Conservation (phyloP, 2,113 vertebrate species). For the Lycocorax pyrrhopterus region DNA sequence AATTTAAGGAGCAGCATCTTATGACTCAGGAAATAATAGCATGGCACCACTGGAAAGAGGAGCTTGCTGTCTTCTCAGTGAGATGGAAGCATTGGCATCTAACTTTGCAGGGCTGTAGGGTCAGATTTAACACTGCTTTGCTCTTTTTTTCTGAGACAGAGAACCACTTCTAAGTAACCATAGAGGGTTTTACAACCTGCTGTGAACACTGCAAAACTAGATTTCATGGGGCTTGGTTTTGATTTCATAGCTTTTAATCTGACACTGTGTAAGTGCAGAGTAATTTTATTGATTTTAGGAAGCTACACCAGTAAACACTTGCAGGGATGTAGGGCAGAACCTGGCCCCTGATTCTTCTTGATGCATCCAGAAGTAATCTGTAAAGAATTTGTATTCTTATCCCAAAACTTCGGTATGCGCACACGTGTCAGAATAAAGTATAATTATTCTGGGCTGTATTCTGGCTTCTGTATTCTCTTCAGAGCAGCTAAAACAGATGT, state of each 20-base stretch:
- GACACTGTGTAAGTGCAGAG: not conserved
- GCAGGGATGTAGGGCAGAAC: not conserved
- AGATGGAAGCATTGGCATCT: not conserved
- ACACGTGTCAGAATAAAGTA: not conserved
- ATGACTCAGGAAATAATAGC: not conserved
- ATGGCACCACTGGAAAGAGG: not conserved
- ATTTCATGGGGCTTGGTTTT: not conserved
- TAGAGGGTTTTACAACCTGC: not conserved
- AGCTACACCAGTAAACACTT: not conserved
- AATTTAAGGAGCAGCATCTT: constrained; percentile 1
- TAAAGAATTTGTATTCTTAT: not conserved
- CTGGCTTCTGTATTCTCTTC: not conserved
- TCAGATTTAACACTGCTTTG: not conserved
- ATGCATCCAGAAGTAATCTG: not conserved
- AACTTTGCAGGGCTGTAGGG: not conserved
- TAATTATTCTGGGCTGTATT: not conserved
- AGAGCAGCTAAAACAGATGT: not conserved
- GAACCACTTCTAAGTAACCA: not conserved
- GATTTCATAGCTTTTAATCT: not conserved
- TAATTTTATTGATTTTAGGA: not conserved
- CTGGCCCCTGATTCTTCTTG: not conserved
- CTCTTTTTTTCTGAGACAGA: not conserved
- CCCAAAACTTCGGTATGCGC: not conserved
- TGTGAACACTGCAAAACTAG: not conserved
- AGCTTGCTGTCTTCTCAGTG: not conserved